Evolutionary conservation across 2,113 vertebrate species (phyloP).

Genomic region (Microcebus ravelobensis): DNA sequence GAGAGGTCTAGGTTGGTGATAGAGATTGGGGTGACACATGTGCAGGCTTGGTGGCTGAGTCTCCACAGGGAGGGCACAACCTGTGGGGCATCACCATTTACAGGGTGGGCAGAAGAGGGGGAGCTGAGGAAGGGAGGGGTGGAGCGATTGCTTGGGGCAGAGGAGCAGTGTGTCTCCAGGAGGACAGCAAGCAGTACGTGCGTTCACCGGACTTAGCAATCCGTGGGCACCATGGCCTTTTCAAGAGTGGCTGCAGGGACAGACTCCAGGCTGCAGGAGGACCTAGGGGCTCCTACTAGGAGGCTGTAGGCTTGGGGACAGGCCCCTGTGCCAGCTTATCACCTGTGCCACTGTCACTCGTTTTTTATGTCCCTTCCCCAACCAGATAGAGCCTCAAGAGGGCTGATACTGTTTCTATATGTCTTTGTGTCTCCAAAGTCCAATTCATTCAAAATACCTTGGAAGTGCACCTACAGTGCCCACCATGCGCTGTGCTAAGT

Average conservation of each 20-base stretch:
- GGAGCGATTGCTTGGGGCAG: background rate
- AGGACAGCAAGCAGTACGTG: background rate
- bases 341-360: background rate
- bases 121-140: background rate
- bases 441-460: background rate
- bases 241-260: background rate
- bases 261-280: background rate
- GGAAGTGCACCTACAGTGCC: background rate
- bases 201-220: fast-evolving
- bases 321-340: background rate
- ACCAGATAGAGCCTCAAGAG: background rate
- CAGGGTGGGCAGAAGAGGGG: background rate
- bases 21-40: background rate
- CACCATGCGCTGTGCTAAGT: background rate
- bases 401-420: background rate
- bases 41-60: background rate
- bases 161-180: background rate
- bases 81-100: background rate
- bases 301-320: background rate
- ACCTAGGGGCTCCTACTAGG: too few relatives aligned
- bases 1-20: background rate
- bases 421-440: background rate
- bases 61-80: background rate
- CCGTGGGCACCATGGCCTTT: background rate
- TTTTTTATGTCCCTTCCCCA: background rate